Conservation (phyloP, 2,888 invertebrate genomes). For the Limnephilus lunatus region DNA sequence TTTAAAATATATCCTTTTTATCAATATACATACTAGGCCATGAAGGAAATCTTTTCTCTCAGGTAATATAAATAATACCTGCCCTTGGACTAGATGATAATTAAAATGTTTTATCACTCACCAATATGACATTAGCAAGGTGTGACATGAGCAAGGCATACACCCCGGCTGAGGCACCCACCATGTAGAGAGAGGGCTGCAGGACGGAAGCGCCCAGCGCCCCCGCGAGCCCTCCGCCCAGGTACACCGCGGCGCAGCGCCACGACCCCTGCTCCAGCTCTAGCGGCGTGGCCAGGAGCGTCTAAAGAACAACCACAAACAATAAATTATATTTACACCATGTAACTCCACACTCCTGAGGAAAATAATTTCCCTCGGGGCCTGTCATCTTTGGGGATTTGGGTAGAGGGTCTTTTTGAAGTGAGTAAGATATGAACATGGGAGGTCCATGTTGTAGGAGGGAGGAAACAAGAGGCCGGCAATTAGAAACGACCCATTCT, state of each 20-base stretch:
- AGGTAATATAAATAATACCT: neutral
- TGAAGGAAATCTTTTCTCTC: neutral
- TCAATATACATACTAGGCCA: no score
- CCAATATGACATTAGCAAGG: constrained; percentile 88
- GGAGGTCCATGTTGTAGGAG: no score
- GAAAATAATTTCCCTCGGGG: no score
- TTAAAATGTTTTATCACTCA: constrained; percentile 68
- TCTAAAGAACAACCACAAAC: constrained; percentile 63
- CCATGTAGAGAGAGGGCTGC: constrained; percentile 85
- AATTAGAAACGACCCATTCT: no score
- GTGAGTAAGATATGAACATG: no score
- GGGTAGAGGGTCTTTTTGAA: no score
- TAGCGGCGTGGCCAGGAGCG: constrained; percentile 76
- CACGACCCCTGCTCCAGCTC: constrained; percentile 86
- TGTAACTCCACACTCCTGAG: no score
- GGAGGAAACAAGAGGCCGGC: no score
- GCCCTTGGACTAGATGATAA: neutral
- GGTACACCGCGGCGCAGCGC: constrained; percentile 84
- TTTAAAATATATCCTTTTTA: no score
- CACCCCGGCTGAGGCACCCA: constrained; percentile 94
- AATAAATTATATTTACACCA: neutral
- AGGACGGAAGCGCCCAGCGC: constrained; percentile 86
- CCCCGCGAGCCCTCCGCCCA: constrained; percentile 86
- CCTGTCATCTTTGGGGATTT: no score
- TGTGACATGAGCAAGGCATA: constrained; percentile 93